A percentile compares a stretch with the other conserved stretches of the same genome.
Evolutionary conservation across 2,113 vertebrate species (phyloP).

Genomic region (Chauna torquata): DNA sequence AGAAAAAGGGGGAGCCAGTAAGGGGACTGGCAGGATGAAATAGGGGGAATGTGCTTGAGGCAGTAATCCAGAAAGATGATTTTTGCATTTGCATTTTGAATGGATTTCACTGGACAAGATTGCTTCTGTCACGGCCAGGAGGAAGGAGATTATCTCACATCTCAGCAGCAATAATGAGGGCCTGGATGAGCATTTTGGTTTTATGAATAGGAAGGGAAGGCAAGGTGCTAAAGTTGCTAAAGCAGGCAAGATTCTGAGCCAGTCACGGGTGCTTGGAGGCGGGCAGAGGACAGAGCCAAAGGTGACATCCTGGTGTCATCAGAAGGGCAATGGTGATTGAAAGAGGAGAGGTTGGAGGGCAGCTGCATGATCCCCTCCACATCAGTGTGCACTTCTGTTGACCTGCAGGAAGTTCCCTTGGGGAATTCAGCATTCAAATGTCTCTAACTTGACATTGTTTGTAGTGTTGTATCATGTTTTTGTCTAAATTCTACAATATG

Average conservation of each 20-base stretch:
- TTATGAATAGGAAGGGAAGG: background rate
- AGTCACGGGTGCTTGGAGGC: background rate
- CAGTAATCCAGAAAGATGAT: slow-evolving; percentile 47
- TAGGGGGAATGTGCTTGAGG: slow-evolving; percentile 23
- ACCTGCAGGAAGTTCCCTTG: background rate
- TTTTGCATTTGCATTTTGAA: slow-evolving; percentile 66
- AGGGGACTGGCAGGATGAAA: slow-evolving; percentile 24
- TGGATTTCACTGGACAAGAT: slow-evolving; percentile 21
- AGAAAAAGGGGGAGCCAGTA: slow-evolving; percentile 29
- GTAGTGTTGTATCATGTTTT: rapidly evolving
- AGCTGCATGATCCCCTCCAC: rapidly evolving
- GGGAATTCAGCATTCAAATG: background rate
- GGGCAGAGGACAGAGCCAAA: background rate
- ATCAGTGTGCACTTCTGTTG: background rate
- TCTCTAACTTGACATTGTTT: background rate
- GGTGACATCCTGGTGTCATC: background rate
- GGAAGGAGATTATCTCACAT: slow-evolving; percentile 6
- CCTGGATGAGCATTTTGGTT: background rate
- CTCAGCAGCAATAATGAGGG: background rate
- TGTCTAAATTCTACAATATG: background rate
- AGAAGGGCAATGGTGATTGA: background rate
- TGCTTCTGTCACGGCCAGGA: slow-evolving; percentile 23
- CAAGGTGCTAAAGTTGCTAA: background rate
- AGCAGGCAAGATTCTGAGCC: background rate
- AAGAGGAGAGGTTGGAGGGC: background rate